These are phyloP conservation scores for Gadopsis bispinosus DNA, from an alignment of 2,797 vertebrate genomes.

Conservation along the genomic window DNA sequence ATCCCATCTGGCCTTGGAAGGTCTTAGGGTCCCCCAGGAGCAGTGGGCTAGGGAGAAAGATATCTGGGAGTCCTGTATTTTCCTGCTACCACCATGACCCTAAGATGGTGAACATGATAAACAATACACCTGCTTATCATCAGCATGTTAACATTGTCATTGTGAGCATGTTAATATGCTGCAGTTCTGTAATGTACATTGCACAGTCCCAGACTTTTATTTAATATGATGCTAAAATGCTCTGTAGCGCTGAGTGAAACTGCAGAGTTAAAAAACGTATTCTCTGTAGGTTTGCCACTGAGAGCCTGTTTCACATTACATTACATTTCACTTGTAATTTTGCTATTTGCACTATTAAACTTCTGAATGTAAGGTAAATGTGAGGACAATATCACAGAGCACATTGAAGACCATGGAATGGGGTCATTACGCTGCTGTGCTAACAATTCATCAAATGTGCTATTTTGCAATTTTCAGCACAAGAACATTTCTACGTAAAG, in stretches of 20 bases:
- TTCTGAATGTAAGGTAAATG: neutral
- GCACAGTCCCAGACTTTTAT: neutral
- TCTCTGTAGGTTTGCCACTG: too few species aligned
- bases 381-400: neutral
- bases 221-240: neutral
- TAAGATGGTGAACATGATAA: neutral
- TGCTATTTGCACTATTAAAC: too few species aligned
- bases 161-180: neutral
- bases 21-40: conserved; percentile 8
- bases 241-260: too few species aligned
- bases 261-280: too few species aligned
- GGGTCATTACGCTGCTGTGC: neutral
- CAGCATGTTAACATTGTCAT: neutral
- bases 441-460: conserved; percentile 25
- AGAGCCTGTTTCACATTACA: too few species aligned
- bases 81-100: neutral
- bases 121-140: neutral
- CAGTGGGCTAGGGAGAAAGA: neutral
- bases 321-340: too few species aligned
- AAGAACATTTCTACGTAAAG: conserved; percentile 4
- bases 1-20: conserved; percentile 32
- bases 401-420: conserved; percentile 6
- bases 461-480: conserved; percentile 21
- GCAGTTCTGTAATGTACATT: neutral
- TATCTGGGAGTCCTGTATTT: neutral